Base-by-base conservation (phyloP, 1,140 invertebrate genomes). In the Drosophila nasuta region DNA sequence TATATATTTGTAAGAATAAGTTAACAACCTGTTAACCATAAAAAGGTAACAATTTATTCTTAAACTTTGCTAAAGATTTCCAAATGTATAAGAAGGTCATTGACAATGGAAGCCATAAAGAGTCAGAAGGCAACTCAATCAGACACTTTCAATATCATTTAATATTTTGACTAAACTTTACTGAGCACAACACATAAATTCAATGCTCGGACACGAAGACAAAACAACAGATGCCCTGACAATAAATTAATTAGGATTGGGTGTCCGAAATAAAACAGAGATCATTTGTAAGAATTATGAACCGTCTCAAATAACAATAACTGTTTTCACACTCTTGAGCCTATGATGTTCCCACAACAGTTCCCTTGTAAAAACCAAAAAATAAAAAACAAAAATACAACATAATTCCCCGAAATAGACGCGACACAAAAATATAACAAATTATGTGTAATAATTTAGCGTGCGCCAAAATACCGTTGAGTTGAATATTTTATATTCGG, bases 401-500 rank as follows among this genome's bases (percentile, higher is more conserved):
- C 25, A 65, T 30, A 59, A 60, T 17, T 35, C 59, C 11, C 52
- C 43, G 35, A 75, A 45, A 63, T 77, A 77, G 59, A 60, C 54
- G n/a, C 45, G 3, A 46, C 35, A 10, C 4, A 49, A 49, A 80
- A 83, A 67, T 87, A 89, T 87, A 83, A 89, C 77, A 85, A 83
- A 89, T 87, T 80, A 82, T 71, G 70, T 79, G 72, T 85, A 77
- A 81, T 87, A 87, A 89, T 89, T 87, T 83, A 87, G 85, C 81
- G 83, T 81, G 83, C 83, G 82, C 82, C 85, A 89, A 87, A 87
- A 83, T 89, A 87, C 83, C 85, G 83, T 87, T 87, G 35, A 2
- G 43, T n/a, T 51, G 38, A 51, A 66, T 51, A 69, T 69, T 33
- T 33, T 3, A 35, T 28, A 35, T 17, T 54, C 41, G 45, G 43